These are phyloP conservation scores for Microctonus hyperodae DNA, from an alignment of 2,888 invertebrate species.

Conservation along the genomic window DNA sequence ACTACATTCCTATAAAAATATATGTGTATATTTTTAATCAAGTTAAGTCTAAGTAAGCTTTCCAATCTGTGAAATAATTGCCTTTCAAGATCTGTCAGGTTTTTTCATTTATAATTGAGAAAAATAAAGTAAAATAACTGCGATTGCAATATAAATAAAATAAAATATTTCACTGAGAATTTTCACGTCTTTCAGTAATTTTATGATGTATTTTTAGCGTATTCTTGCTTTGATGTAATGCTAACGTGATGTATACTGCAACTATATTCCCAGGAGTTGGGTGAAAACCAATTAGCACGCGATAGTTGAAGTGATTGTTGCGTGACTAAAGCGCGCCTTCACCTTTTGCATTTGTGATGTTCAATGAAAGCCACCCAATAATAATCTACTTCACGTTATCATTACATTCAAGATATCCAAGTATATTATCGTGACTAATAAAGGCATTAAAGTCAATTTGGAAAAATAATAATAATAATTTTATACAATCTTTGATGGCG, in stretches of 20 bases:
- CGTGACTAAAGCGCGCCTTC: slow-evolving; percentile 3
- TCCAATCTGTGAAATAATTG: too few relatives aligned
- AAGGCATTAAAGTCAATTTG: not conserved
- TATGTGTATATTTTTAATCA: too few relatives aligned
- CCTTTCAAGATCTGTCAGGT: too few relatives aligned
- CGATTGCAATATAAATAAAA: not conserved
- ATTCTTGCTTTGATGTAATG: not conserved
- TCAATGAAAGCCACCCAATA: not conserved
- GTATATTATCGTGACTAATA: not conserved
- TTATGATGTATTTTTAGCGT: slow-evolving; percentile 22
- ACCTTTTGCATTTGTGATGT: not conserved
- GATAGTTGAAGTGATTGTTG: slow-evolving; percentile 8
- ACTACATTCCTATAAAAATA: too few relatives aligned
- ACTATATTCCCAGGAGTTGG: slow-evolving; percentile 8
- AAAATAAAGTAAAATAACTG: not conserved
- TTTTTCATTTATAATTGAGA: too few relatives aligned
- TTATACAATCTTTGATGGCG: not conserved
- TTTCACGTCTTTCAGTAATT: slow-evolving; percentile 12
- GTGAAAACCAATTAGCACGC: slow-evolving; percentile 29
- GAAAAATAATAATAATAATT: not conserved
- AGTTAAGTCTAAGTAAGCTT: too few relatives aligned
- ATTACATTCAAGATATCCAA: too few relatives aligned
- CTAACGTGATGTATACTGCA: slow-evolving; percentile 19
- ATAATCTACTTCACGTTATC: too few relatives aligned
- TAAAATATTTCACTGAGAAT: not conserved